phyloP scores from a whole-genome alignment of 2,888 invertebrate species.

The Tenthredo scrophulariae region DNA sequence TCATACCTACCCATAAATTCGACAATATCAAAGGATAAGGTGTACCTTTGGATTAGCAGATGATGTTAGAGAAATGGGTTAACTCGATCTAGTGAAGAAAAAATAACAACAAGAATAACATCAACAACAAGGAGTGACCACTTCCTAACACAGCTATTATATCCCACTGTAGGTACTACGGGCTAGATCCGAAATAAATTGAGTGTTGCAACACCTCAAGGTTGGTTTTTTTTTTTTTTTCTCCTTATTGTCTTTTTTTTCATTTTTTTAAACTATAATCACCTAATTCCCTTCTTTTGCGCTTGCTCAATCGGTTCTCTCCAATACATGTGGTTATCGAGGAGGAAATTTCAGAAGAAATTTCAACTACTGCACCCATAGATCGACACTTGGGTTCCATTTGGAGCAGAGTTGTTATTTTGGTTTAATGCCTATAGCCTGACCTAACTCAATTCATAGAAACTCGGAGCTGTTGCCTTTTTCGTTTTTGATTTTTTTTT shows the following conservation, averaged over 20 bases:
- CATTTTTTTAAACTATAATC: not conserved
- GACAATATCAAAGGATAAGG: conserved; percentile 12
- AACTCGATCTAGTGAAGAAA: not conserved
- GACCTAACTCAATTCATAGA: conserved; percentile 5
- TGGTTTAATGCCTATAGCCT: not conserved
- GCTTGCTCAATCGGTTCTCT: not conserved
- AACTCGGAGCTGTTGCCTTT: not conserved
- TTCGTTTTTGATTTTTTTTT: not conserved
- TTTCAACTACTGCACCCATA: not conserved
- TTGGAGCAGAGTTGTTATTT: not conserved
- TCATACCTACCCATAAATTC: not conserved
- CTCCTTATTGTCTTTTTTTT: not conserved
- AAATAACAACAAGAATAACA: not conserved
- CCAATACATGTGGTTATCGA: conserved; percentile 2
- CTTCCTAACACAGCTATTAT: conserved; percentile 20
- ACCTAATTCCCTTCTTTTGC: conserved; percentile 14
- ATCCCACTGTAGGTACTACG: not conserved
- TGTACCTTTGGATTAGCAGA: conserved; percentile 13
- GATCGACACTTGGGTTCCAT: not conserved
- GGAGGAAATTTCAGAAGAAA: not conserved
- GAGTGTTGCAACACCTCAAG: conserved; percentile 45
- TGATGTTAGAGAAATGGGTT: conserved; percentile 43
- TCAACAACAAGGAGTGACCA: not conserved
- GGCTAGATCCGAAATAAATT: conserved; percentile 29
- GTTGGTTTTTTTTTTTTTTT: not conserved